A percentile compares a stretch with the other conserved stretches of the same genome.
Evolutionary conservation across 2,113 vertebrate species (phyloP).

Genomic region (Pholis gunnellus): DNA sequence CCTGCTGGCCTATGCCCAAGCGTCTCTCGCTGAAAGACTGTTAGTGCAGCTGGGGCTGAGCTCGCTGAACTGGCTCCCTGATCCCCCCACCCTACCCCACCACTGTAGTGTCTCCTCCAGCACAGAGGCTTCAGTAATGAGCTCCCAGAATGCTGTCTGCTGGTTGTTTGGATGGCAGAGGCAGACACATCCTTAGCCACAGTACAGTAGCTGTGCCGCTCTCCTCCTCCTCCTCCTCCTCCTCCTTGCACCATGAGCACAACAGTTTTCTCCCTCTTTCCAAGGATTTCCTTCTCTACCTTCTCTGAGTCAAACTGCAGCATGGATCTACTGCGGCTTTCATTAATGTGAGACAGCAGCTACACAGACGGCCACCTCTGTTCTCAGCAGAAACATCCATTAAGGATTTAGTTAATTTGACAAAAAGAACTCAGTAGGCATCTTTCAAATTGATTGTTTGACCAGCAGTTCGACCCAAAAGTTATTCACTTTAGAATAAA

Average conservation of each 20-base stretch:
- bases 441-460: not conserved
- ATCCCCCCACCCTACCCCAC: slow-evolving; percentile 67
- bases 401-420: slow-evolving; percentile 21
- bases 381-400: slow-evolving; percentile 14
- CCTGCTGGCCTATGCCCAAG: slow-evolving; percentile 53
- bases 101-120: slow-evolving; percentile 60
- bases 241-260: slow-evolving; percentile 45
- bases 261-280: slow-evolving; percentile 30
- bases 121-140: slow-evolving; percentile 80
- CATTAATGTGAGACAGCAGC: slow-evolving; percentile 32
- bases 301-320: slow-evolving; percentile 35
- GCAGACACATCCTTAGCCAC: slow-evolving; percentile 56
- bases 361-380: slow-evolving; percentile 19
- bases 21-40: slow-evolving; percentile 51
- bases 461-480: too few species aligned
- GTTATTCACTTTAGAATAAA: not conserved
- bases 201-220: slow-evolving; percentile 43
- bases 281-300: slow-evolving; percentile 6
- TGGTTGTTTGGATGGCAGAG: slow-evolving; percentile 62
- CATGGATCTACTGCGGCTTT: slow-evolving; percentile 38
- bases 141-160: slow-evolving; percentile 81
- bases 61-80: slow-evolving; percentile 77
- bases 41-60: slow-evolving; percentile 66
- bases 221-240: slow-evolving; percentile 13
- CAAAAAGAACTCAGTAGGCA: not conserved